Conservation (phyloP, 2,888 invertebrate species). For the Nemapogon koenigi region DNA sequence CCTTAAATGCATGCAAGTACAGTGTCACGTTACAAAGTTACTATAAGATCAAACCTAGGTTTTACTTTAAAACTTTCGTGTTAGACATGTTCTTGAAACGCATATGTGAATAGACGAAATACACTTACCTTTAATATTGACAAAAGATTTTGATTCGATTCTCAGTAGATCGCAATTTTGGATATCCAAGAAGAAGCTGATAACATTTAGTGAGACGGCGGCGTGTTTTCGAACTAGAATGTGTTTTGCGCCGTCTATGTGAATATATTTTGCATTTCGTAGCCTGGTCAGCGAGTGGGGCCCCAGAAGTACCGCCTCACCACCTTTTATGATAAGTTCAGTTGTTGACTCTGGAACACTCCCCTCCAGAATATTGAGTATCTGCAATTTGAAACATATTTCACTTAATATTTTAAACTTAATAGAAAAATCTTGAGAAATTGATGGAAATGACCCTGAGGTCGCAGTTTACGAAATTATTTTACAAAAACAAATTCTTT, state of each 20-base stretch:
- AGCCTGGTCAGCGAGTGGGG: conserved; percentile 63
- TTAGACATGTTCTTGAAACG: no score
- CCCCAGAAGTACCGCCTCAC: conserved; percentile 58
- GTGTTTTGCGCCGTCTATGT: conserved; percentile 54
- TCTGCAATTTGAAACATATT: conserved; percentile 35
- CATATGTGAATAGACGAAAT: no score
- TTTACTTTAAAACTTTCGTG: no score
- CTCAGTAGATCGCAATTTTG: conserved; percentile 64
- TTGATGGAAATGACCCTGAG: no score
- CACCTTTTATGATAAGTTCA: conserved; percentile 65
- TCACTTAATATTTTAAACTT: conserved; percentile 12
- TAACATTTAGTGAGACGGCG: conserved; percentile 65
- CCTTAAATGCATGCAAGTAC: no score
- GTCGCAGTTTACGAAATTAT: no score
- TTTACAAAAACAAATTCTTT: no score
- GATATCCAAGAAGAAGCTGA: conserved; percentile 67
- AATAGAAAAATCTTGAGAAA: no score
- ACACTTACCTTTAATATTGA: conserved; percentile 60
- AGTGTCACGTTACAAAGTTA: no score
- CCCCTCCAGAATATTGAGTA: conserved; percentile 46
- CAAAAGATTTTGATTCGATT: conserved; percentile 70
- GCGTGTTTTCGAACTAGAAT: conserved; percentile 65
- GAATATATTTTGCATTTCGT: conserved; percentile 59
- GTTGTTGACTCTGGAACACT: conserved; percentile 65
- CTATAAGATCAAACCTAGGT: no score